Evolutionary conservation across 2,797 vertebrate species (phyloP), one percentile per base, ranked within the genome.

Genomic region (Esox lucius): DNA sequence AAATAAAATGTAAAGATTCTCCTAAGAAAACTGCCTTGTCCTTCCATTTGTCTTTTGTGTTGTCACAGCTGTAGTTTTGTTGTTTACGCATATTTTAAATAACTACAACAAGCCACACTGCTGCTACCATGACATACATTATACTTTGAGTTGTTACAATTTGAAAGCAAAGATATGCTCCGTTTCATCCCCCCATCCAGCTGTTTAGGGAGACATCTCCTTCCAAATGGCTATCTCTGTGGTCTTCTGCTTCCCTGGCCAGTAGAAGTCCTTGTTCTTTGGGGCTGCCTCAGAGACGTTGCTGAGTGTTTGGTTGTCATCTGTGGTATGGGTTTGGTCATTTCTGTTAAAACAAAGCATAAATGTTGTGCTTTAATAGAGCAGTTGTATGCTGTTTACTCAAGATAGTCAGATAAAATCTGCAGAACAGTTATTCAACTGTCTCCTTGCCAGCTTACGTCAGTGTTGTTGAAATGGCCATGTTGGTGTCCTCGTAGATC

Each of bases 261-360:
- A 91, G 64, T 81, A 85, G 49, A 78, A 72, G 0, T 93, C 92
- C 80, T 88, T 91, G 79, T 42, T 91, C 83, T 91, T 91, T 0
- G 48, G 65, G 4, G 75, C 68, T 0, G 77, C n/a, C 6, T 93
- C 82, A 0, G 83, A 49, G 17, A 48, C 49, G 31, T 76, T 2
- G 1, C 72, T 65, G 1, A 81, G 59, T 0, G 3, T 0, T 0
- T 87, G 75, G 65, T 73, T 84, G 69, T 92, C 85, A 13, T 90
- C 89, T 1, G 17, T 28, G 71, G 68, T 0, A 1, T 76, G 5
- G 0, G 77, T 66, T 0, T 49, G 74, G 7, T 91, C n/a, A 2
- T 81, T 85, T 76, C 94, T 95, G 73, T 19, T 78, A 74, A 67
- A 31, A 2, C 15, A 19, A 33, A 31, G 16, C 62, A 65, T 28